These are phyloP conservation scores for Pristionchus arcanus DNA, from an alignment of 2,888 invertebrate species.

Conservation along the genomic window DNA sequence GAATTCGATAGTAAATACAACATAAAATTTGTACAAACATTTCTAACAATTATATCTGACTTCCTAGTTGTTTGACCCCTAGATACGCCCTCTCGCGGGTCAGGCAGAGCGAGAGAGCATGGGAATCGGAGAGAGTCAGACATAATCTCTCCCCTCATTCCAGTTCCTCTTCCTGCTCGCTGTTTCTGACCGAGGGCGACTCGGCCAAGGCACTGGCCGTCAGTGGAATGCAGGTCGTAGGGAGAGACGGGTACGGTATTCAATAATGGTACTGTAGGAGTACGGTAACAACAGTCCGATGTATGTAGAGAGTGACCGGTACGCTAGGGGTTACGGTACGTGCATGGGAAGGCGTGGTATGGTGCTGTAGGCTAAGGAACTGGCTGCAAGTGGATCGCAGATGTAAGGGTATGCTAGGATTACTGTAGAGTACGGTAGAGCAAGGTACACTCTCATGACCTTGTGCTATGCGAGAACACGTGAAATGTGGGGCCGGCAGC, in stretches of 20 bases:
- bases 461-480: too few species aligned
- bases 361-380: slow-evolving; percentile 87
- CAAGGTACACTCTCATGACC: too few species aligned
- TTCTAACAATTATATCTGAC: too few species aligned
- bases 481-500: too few species aligned
- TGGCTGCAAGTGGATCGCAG: slow-evolving; percentile 95
- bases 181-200: slow-evolving; percentile 98
- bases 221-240: slow-evolving; percentile 87
- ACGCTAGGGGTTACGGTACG: neutral
- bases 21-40: too few species aligned
- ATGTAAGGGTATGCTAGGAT: slow-evolving; percentile 42
- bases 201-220: slow-evolving; percentile 98
- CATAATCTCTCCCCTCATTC: slow-evolving; percentile 85
- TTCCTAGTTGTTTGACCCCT: too few species aligned
- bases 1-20: too few species aligned
- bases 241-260: slow-evolving; percentile 62
- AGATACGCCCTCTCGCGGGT: too few species aligned
- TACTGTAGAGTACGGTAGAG: neutral
- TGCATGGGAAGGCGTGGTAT: neutral
- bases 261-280: neutral
- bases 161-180: slow-evolving; percentile 85
- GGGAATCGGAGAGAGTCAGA: neutral
- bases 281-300: neutral
- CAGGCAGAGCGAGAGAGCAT: neutral
- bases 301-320: neutral